Evolutionary conservation across 37 sponge, comb jelly and placozoan genomes (phyloP), one percentile per base, ranked within the genome.

Genomic region (Tethya wilhelma): DNA sequence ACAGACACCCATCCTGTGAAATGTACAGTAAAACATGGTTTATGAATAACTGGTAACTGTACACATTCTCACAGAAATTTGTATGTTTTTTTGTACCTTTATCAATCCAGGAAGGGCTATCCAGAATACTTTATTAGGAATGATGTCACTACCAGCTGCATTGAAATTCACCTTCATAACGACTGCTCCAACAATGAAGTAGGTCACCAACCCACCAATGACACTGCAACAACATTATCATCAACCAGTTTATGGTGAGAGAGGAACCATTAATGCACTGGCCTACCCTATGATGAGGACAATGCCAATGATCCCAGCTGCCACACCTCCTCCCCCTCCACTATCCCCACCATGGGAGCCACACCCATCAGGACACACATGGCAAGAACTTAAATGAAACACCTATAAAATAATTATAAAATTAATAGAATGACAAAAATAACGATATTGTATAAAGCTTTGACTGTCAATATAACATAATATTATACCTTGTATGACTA

Each of bases 251-350:
- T n/a, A n/a, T n/a, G n/a, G n/a, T n/a, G n/a, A n/a, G n/a, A n/a
- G n/a, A n/a, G n/a, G n/a, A n/a, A n/a, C n/a, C n/a, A n/a, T n/a
- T n/a, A n/a, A n/a, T n/a, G n/a, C n/a, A n/a, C n/a, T 31, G 30
- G 58, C 75, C 58, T 23, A 74, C 75, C 56, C 23, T 2, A 57
- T 33, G 19, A 74, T 74, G 6, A 74, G 22, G 20, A 58, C 59
- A 23, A 74, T 56, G 23, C 75, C 75, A 74, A 74, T 57, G 17
- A 30, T n/a, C 1, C 75, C 75, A 57, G 59, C 59, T 58, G 34
- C 34, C 26, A 29, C 56, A 11, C 56, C 34, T 2, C n/a, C n/a
- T n/a, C 57, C 34, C 23, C 25, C 38, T 53, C 59, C 58, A 55
- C 29, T n/a, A n/a, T n/a, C n/a, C n/a, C n/a, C n/a, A n/a, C n/a